Conservation (phyloP, 1,140 invertebrate genomes). For the Drosophila pruinosa region DNA sequence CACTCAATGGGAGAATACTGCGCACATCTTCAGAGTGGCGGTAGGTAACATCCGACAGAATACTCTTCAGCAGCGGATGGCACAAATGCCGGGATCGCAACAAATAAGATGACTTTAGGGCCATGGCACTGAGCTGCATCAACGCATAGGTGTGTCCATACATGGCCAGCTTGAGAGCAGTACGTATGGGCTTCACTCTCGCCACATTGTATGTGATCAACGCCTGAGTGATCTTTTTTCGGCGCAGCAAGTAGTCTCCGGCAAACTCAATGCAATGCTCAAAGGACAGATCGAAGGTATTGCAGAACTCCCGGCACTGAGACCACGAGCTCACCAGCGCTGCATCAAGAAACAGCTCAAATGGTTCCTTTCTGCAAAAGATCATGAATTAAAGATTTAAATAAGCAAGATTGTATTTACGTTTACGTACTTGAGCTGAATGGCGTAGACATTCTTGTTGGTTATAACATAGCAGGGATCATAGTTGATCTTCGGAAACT, state of each 20-base stretch:
- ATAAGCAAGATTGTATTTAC: background rate
- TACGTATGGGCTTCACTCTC: constrained; percentile 87
- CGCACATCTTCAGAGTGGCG: constrained; percentile 77
- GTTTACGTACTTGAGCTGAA: constrained; percentile 85
- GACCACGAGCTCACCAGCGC: constrained; percentile 68
- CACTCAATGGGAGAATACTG: constrained; percentile 48
- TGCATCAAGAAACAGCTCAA: constrained; percentile 87
- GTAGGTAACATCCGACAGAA: constrained; percentile 68
- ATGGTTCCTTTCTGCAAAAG: constrained; percentile 84
- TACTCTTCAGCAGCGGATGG: constrained; percentile 58
- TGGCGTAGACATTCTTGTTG: constrained; percentile 87
- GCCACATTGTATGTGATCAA: constrained; percentile 89
- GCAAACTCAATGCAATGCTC: constrained; percentile 89
- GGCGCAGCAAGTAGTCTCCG: constrained; percentile 87
- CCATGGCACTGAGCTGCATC: constrained; percentile 83
- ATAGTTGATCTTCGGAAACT: constrained; percentile 82
- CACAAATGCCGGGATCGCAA: constrained; percentile 66
- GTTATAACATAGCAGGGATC: constrained; percentile 90
- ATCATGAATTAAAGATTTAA: background rate
- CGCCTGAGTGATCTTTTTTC: constrained; percentile 87
- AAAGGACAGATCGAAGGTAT: constrained; percentile 87
- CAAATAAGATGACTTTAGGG: constrained; percentile 73
- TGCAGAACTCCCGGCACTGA: constrained; percentile 81
- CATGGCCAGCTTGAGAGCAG: constrained; percentile 89
- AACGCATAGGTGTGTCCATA: constrained; percentile 88